Conservation (phyloP, 2,113 vertebrate genomes). For the Hystrix brachyura region DNA sequence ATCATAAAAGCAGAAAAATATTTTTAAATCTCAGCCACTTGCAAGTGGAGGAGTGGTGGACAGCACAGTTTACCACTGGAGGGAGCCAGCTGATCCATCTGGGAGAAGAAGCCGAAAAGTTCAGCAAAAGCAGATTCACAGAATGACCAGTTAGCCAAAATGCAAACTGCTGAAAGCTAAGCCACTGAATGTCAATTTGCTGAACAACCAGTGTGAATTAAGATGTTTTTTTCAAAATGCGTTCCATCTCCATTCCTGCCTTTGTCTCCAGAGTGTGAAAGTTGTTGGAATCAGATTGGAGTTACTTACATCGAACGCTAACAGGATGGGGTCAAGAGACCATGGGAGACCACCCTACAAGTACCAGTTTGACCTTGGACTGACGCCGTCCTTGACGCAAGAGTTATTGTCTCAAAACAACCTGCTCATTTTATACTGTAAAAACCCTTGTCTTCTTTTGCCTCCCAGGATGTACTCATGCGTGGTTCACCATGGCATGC, state of each 20-base stretch:
- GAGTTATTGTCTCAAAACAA: not conserved
- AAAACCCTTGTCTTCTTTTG: not conserved
- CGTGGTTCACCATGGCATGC: not conserved
- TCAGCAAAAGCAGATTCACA: not conserved
- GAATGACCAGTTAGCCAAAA: not conserved
- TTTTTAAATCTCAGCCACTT: conserved; percentile 18
- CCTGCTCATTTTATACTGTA: not conserved
- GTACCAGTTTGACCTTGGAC: not conserved
- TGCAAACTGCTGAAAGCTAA: not conserved
- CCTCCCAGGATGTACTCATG: not conserved
- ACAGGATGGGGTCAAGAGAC: not conserved
- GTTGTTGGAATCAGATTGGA: not conserved
- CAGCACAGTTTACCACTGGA: not conserved
- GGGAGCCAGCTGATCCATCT: not conserved
- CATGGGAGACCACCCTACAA: not conserved
- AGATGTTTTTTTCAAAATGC: not conserved
- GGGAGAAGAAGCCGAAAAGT: not conserved
- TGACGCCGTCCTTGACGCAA: not conserved
- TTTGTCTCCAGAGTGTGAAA: not conserved
- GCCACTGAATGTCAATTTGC: not conserved
- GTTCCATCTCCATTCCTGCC: not conserved
- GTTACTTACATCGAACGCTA: not conserved
- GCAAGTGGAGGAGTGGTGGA: not conserved
- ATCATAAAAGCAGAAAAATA: not conserved
- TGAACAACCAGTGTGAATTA: conserved; percentile 44